Percentiles rank a stretch among this genome's conserved stretches.
These are phyloP conservation scores for Bradypodion pumilum DNA, from an alignment of 2,797 vertebrate genomes.

Conservation along the genomic window DNA sequence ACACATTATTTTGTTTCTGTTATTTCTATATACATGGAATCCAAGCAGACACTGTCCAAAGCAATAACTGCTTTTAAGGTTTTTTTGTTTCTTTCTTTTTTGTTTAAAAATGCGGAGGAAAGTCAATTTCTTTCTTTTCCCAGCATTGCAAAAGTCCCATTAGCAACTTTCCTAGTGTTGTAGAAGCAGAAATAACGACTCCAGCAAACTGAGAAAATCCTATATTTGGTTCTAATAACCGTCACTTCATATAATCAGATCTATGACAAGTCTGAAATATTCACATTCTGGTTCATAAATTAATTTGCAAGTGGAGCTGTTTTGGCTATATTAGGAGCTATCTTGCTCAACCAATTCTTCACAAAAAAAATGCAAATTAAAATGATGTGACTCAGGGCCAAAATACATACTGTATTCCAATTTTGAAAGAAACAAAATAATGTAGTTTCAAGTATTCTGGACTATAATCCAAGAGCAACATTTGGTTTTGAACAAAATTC, in stretches of 20 bases:
- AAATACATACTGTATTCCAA: neutral
- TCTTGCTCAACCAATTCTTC: conserved; percentile 37
- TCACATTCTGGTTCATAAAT: conserved; percentile 57
- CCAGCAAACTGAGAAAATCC: conserved; percentile 61
- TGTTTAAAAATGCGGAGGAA: conserved; percentile 60
- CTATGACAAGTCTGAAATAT: conserved; percentile 54
- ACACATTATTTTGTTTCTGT: conserved; percentile 45
- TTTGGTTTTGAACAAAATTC: neutral
- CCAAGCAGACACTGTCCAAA: conserved; percentile 45
- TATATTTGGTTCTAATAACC: conserved; percentile 55
- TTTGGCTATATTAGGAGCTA: conserved; percentile 40
- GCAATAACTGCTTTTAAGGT: conserved; percentile 40
- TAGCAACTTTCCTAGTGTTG: conserved; percentile 66
- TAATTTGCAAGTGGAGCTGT: conserved; percentile 48
- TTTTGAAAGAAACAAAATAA: neutral
- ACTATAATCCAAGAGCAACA: neutral
- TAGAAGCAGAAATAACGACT: conserved; percentile 57
- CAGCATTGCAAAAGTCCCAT: conserved; percentile 53
- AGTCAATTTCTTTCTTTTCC: conserved; percentile 50
- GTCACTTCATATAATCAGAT: conserved; percentile 66
- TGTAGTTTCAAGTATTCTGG: neutral
- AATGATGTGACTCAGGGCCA: conserved; percentile 3
- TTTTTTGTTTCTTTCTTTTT: conserved; percentile 37
- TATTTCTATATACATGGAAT: conserved; percentile 13
- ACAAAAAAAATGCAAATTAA: conserved; percentile 10